Percentiles rank a stretch among this genome's conserved stretches.
These are phyloP conservation scores for Amphimallon solstitiale DNA, from an alignment of 2,888 invertebrate genomes.

Conservation along the genomic window DNA sequence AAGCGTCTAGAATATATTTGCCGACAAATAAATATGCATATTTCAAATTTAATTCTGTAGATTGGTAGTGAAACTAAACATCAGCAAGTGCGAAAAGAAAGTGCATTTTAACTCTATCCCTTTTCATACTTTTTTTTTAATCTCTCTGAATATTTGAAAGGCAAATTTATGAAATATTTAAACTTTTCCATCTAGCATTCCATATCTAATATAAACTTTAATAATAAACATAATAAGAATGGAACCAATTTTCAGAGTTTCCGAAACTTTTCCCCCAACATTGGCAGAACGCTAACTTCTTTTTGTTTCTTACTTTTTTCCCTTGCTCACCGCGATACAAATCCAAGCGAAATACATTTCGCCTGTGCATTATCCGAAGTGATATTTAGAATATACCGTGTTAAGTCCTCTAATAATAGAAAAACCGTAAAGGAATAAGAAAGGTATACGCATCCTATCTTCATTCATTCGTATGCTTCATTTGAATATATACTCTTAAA, in stretches of 20 bases:
- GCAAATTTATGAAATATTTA: conserved; percentile 21
- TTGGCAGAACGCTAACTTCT: neutral
- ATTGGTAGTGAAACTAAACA: too few relatives aligned
- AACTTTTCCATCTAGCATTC: conserved; percentile 26
- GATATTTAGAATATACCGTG: neutral
- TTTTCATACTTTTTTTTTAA: too few relatives aligned
- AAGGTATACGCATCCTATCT: neutral
- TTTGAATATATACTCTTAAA: too few relatives aligned
- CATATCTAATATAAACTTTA: conserved; percentile 26
- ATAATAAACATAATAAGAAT: conserved; percentile 27
- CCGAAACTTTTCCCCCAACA: neutral
- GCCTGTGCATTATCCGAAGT: conserved; percentile 1
- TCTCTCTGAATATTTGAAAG: neutral
- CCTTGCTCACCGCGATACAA: neutral
- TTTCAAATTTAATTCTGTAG: too few relatives aligned
- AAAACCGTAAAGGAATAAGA: conserved; percentile 2
- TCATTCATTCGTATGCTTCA: too few relatives aligned
- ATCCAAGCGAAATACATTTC: neutral
- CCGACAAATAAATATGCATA: too few relatives aligned
- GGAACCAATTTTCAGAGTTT: conserved; percentile 6
- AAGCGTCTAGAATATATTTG: too few relatives aligned
- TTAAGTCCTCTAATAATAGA: neutral
- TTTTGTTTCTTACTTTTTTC: neutral
- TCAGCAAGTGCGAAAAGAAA: too few relatives aligned
- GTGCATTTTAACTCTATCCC: too few relatives aligned